These are phyloP conservation scores for Pelochelys cantorii DNA, from an alignment of 2,797 vertebrate genomes.

Conservation along the genomic window DNA sequence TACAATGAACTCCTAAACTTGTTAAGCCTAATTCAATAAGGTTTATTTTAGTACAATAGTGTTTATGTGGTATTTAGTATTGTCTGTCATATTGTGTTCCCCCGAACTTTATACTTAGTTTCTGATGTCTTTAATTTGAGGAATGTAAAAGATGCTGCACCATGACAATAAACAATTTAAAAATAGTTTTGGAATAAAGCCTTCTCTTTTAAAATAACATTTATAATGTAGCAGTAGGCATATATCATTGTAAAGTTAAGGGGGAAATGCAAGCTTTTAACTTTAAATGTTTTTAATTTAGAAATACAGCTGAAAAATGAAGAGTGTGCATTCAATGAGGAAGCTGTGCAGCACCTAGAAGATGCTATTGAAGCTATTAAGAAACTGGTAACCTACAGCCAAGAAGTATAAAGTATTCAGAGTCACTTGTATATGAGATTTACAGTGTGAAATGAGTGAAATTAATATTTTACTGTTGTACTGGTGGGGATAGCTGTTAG, in stretches of 20 bases:
- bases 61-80: background rate
- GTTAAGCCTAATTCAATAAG: background rate
- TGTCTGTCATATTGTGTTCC: background rate
- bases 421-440: background rate
- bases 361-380: conserved; percentile 81
- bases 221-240: background rate
- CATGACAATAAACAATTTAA: background rate
- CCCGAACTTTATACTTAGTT: background rate
- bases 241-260: background rate
- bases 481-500: background rate
- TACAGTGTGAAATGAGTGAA: background rate
- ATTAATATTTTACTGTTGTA: background rate
- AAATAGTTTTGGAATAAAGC: background rate
- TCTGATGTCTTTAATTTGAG: conserved; percentile 18
- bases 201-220: background rate
- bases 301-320: conserved; percentile 82
- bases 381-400: conserved; percentile 76
- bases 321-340: conserved; percentile 75
- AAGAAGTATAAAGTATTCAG: background rate
- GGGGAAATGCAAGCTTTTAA: background rate
- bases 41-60: background rate
- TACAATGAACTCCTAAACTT: background rate
- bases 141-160: conserved; percentile 19
- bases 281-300: conserved; percentile 62
- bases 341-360: conserved; percentile 80